Percentiles rank a stretch among this genome's conserved stretches.
Conservation (phyloP, 2,888 invertebrate genomes). For the Melieria picta region DNA sequence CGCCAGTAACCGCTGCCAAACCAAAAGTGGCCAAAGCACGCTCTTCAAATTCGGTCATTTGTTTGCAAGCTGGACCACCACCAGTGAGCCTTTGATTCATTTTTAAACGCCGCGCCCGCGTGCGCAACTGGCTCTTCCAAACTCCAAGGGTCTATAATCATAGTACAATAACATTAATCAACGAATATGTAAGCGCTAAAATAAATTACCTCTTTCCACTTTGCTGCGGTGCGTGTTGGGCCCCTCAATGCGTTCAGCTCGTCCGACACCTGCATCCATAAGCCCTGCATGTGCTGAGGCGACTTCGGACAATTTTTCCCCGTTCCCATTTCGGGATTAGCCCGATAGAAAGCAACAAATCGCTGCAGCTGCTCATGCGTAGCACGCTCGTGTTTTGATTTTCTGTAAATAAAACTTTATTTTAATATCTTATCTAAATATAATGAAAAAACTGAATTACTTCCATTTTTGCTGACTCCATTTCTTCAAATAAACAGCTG, state of each 20-base stretch:
- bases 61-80: conserved; percentile 2
- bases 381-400: conserved; percentile 2
- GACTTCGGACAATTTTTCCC: conserved; percentile 8
- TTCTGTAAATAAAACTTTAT: not conserved
- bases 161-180: too few relatives aligned
- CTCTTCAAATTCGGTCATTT: conserved; percentile 13
- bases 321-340: not conserved
- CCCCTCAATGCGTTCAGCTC: conserved; percentile 1
- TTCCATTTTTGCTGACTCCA: too few relatives aligned
- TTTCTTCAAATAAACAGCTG: too few relatives aligned
- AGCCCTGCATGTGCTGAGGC: not conserved
- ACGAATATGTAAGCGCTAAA: not conserved
- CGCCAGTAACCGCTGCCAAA: too few relatives aligned
- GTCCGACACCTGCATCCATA: not conserved
- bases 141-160: conserved; percentile 5
- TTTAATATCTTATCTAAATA: too few relatives aligned
- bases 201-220: conserved; percentile 2
- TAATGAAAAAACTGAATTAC: too few relatives aligned
- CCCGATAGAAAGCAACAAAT: conserved; percentile 6
- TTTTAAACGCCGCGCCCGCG: conserved; percentile 12
- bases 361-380: not conserved
- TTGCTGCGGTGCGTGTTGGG: not conserved
- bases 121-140: conserved; percentile 17
- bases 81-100: conserved; percentile 15
- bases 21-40: not conserved